phyloP scores from a whole-genome alignment of 2,888 invertebrate species.

The Heteromurus nitidus region DNA sequence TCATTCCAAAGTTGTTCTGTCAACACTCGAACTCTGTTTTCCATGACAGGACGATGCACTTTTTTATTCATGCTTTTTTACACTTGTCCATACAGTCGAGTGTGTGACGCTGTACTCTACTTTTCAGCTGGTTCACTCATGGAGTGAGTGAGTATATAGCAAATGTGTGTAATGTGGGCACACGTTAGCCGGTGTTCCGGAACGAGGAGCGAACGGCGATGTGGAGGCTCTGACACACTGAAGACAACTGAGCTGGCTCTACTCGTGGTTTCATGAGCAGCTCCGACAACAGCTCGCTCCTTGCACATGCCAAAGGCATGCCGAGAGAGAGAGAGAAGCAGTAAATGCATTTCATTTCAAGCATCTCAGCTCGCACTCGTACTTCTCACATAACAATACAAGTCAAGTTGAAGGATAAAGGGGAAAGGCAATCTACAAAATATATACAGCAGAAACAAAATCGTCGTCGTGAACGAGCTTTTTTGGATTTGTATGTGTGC shows the following conservation, averaged over 20 bases:
- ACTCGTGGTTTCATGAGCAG: slow-evolving; percentile 41
- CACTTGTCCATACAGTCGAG: slow-evolving; percentile 9
- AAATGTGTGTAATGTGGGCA: not conserved
- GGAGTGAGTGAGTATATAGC: not conserved
- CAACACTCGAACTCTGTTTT: slow-evolving; percentile 13
- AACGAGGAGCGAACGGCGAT: slow-evolving; percentile 62
- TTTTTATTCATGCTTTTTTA: slow-evolving; percentile 6
- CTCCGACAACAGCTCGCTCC: slow-evolving; percentile 22
- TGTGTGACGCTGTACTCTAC: slow-evolving; percentile 1
- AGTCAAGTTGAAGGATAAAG: slow-evolving; percentile 59
- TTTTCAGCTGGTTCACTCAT: slow-evolving; percentile 32
- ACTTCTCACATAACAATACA: not conserved
- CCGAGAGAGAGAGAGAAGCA: too few relatives aligned
- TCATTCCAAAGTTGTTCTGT: slow-evolving; percentile 20
- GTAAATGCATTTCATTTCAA: too few relatives aligned
- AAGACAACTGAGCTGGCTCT: slow-evolving; percentile 62
- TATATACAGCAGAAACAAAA: slow-evolving; percentile 8
- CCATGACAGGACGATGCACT: slow-evolving; percentile 41
- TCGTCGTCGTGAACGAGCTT: too few relatives aligned
- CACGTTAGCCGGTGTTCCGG: slow-evolving; percentile 67
- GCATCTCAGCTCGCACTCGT: not conserved
- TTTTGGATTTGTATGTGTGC: not conserved
- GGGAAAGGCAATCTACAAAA: slow-evolving; percentile 23
- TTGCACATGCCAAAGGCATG: too few relatives aligned
- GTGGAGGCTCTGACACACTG: slow-evolving; percentile 68